Conservation (phyloP, 2,113 vertebrate genomes). For the Ochotona curzoniae region DNA sequence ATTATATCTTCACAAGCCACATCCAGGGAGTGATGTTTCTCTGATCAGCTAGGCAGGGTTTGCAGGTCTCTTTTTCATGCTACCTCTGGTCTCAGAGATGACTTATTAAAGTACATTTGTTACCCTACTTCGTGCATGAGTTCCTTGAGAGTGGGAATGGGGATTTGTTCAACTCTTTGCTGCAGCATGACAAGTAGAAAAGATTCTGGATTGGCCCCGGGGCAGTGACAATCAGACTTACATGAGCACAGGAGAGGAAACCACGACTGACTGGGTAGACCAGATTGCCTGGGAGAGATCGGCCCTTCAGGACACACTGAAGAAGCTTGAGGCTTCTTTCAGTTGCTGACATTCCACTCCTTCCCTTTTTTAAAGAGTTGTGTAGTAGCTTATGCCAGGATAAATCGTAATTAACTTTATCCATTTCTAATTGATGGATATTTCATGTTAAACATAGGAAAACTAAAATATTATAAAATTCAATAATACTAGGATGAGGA, state of each 20-base stretch:
- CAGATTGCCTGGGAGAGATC: neutral
- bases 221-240: neutral
- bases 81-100: neutral
- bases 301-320: neutral
- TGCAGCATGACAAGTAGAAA: neutral
- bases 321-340: neutral
- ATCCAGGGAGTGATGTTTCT: neutral
- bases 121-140: neutral
- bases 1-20: neutral
- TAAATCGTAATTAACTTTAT: conserved; percentile 24
- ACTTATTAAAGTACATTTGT: neutral
- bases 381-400: neutral
- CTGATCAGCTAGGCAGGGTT: neutral
- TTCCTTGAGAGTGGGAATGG: neutral
- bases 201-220: neutral
- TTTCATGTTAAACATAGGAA: neutral
- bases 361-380: conserved; percentile 4
- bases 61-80: neutral
- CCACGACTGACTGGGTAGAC: neutral
- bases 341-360: neutral
- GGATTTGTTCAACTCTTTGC: neutral
- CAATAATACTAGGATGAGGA: neutral
- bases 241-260: neutral
- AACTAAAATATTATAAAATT: neutral
- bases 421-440: neutral